These are phyloP conservation scores for Prorops nasuta DNA, from an alignment of 1,140 invertebrate genomes.

Conservation along the genomic window DNA sequence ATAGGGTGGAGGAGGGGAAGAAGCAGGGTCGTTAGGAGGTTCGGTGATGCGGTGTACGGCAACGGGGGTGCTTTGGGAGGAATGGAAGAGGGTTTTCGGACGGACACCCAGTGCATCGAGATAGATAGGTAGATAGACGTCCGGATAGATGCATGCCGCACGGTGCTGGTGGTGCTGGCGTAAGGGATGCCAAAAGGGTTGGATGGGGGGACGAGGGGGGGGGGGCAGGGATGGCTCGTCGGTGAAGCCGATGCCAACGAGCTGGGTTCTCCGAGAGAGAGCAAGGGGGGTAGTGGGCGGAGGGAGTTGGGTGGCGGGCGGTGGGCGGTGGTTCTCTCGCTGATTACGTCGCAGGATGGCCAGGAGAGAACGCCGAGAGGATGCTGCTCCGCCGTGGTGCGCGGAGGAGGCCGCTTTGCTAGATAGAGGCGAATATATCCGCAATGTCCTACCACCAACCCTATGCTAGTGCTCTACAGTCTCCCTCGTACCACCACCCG, in stretches of 20 bases:
- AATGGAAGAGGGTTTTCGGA: slow-evolving; percentile 28
- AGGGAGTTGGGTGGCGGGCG: slow-evolving; percentile 16
- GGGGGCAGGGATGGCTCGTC: slow-evolving; percentile 8
- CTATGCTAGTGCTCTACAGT: slow-evolving; percentile 25
- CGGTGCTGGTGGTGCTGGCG: slow-evolving; percentile 14
- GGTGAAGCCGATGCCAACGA: slow-evolving; percentile 13
- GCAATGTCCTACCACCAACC: slow-evolving; percentile 53
- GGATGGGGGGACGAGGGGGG: slow-evolving; percentile 2
- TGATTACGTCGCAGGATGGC: slow-evolving; percentile 57
- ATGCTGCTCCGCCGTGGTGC: slow-evolving; percentile 23
- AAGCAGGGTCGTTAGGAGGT: neutral
- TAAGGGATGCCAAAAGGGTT: slow-evolving; percentile 11
- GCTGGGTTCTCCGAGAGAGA: slow-evolving; percentile 17
- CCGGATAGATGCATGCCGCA: slow-evolving; percentile 40
- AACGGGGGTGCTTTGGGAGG: slow-evolving; percentile 7
- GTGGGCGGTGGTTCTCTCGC: slow-evolving; percentile 47
- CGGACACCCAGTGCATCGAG: slow-evolving; percentile 42
- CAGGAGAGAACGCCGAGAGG: slow-evolving; percentile 42
- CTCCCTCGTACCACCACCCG: slow-evolving; percentile 10
- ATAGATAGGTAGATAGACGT: slow-evolving; percentile 42
- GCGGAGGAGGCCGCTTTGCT: slow-evolving; percentile 26
- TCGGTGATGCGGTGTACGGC: slow-evolving; percentile 10
- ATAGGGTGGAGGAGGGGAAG: too few relatives aligned
- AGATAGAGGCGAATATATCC: slow-evolving; percentile 50
- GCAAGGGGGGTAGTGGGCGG: slow-evolving; percentile 16